Conservation (phyloP, 1,140 invertebrate genomes). For the Neotoxoptera formosana region DNA sequence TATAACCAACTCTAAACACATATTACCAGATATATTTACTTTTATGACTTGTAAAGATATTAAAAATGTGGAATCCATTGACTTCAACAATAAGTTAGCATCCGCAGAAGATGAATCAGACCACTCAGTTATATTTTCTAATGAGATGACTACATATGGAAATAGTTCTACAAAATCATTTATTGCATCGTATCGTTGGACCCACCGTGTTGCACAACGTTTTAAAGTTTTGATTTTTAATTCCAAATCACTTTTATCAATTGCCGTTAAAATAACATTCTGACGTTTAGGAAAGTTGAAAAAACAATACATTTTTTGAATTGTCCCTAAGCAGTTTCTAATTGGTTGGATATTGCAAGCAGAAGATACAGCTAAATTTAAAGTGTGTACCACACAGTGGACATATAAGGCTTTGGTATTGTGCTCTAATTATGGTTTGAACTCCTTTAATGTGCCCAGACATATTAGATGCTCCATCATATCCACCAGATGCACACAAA, state of each 20-base stretch:
- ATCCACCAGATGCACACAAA: too few species aligned
- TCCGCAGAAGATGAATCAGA: background rate
- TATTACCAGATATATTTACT: too few species aligned
- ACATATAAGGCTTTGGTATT: too few species aligned
- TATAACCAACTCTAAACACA: background rate
- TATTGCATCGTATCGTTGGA: background rate
- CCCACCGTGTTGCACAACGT: background rate
- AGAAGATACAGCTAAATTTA: too few species aligned
- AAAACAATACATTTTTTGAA: background rate
- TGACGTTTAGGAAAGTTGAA: background rate
- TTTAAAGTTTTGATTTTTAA: background rate
- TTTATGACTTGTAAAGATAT: background rate
- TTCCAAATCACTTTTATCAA: background rate
- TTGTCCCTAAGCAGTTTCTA: too few species aligned
- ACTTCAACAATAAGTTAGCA: background rate
- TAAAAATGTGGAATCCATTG: background rate
- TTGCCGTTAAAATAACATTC: background rate
- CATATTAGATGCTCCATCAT: too few species aligned
- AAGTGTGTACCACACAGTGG: too few species aligned
- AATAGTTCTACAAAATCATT: conserved; percentile 14
- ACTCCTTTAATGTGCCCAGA: too few species aligned
- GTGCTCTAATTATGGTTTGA: too few species aligned
- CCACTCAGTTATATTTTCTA: background rate
- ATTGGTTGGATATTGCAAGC: too few species aligned
- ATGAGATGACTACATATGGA: background rate